phyloP scores from a whole-genome alignment of 2,113 vertebrate genomes.

The Turnix velox region DNA sequence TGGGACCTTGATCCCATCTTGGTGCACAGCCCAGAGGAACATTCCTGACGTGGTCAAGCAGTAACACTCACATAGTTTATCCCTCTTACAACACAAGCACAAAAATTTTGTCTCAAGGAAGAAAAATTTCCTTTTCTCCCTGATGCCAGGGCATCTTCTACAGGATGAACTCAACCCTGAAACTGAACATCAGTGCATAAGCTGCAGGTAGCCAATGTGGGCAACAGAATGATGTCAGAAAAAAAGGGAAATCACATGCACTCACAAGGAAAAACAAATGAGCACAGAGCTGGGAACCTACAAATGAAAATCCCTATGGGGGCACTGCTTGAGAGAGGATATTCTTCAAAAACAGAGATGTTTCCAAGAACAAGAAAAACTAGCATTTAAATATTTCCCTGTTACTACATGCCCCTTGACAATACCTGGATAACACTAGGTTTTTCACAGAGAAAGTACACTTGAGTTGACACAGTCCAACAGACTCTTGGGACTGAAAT shows the following conservation, averaged over 20 bases:
- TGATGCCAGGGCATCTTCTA: background rate
- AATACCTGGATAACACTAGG: background rate
- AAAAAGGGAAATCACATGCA: accelerated
- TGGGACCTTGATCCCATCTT: background rate
- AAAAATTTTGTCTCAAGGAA: background rate
- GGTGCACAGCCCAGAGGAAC: background rate
- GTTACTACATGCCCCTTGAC: background rate
- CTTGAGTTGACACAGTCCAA: background rate
- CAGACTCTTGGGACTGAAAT: background rate
- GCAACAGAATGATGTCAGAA: background rate
- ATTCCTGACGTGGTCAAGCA: background rate
- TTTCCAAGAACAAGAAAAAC: background rate
- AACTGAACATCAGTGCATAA: background rate
- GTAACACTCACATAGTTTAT: accelerated
- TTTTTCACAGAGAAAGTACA: background rate
- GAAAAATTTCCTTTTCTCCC: background rate
- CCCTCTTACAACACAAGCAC: background rate
- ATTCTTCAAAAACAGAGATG: background rate
- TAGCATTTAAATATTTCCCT: background rate
- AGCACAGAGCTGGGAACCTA: background rate
- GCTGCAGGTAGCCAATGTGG: background rate
- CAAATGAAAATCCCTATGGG: background rate
- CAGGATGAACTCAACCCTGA: background rate
- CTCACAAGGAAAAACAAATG: accelerated
- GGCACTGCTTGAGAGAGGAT: background rate